Evolutionary conservation across 2,797 vertebrate species (phyloP).

Genomic region (Pempheris klunzingeri): DNA sequence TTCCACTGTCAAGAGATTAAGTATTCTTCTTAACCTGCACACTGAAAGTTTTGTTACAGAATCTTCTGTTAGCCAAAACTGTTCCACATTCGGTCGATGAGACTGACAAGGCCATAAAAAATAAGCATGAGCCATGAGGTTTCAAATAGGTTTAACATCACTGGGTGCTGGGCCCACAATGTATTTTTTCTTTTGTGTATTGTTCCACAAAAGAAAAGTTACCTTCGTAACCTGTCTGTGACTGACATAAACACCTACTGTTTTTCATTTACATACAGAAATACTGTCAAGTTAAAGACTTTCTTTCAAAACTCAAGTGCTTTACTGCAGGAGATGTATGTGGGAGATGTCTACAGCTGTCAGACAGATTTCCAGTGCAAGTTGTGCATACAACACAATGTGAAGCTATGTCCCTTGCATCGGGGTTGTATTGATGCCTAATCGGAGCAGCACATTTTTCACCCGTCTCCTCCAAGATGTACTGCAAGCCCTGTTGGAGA

Average conservation of each 20-base stretch:
- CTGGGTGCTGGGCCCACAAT: neutral
- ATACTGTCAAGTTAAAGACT: neutral
- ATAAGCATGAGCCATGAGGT: neutral
- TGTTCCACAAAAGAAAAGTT: neutral
- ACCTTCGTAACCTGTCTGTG: neutral
- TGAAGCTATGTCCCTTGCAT: neutral
- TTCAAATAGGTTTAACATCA: neutral
- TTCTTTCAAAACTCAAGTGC: neutral
- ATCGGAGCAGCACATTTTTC: constrained; percentile 24
- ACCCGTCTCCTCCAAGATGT: constrained; percentile 27
- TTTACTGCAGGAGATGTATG: constrained; percentile 6
- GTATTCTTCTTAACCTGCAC: neutral
- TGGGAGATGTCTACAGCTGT: neutral
- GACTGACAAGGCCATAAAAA: neutral
- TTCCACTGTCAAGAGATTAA: neutral
- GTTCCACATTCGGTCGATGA: neutral
- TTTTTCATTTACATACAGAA: constrained; percentile 10
- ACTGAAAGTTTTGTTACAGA: neutral
- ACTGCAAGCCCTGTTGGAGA: constrained; percentile 13
- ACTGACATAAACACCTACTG: constrained; percentile 4
- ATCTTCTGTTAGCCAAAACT: neutral
- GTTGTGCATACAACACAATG: constrained; percentile 4
- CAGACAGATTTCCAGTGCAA: neutral
- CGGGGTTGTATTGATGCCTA: neutral
- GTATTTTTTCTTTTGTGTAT: neutral